Percentiles rank a stretch among this genome's conserved stretches.
phyloP scores from a whole-genome alignment of 2,888 invertebrate species.

The Neelides folsomi region DNA sequence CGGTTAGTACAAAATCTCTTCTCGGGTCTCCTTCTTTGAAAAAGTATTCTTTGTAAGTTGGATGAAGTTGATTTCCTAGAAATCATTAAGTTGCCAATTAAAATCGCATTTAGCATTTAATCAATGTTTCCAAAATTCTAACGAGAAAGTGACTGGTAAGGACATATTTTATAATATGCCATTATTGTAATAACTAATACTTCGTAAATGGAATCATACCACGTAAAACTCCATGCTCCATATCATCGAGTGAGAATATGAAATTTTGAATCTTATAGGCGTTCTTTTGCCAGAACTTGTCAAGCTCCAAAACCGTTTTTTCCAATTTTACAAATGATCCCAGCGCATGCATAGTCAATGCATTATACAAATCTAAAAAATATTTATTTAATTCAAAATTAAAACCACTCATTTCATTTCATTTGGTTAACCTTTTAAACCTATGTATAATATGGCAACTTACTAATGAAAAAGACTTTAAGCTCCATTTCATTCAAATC shows the following conservation, averaged over 20 bases:
- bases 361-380: slow-evolving; percentile 36
- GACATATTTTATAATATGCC: background rate
- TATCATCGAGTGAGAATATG: slow-evolving; percentile 38
- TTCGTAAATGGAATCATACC: slow-evolving; percentile 29
- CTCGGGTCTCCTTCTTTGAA: slow-evolving; percentile 36
- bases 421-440: no score
- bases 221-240: slow-evolving; percentile 40
- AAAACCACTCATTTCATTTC: no score
- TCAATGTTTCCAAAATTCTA: background rate
- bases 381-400: no score
- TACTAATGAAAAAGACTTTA: slow-evolving; percentile 30
- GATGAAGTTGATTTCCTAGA: slow-evolving; percentile 37
- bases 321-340: slow-evolving; percentile 34
- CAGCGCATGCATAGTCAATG: slow-evolving; percentile 38
- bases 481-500: slow-evolving; percentile 12
- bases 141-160: background rate
- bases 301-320: slow-evolving; percentile 36
- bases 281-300: slow-evolving; percentile 38
- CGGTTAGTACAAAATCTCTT: slow-evolving; percentile 33
- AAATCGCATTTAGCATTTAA: background rate
- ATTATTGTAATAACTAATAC: background rate
- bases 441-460: background rate
- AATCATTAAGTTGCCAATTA: no score
- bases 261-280: slow-evolving; percentile 37
- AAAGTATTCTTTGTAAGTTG: slow-evolving; percentile 35